Conservation (phyloP, 2,888 invertebrate species). For the Sesamia inferens region DNA sequence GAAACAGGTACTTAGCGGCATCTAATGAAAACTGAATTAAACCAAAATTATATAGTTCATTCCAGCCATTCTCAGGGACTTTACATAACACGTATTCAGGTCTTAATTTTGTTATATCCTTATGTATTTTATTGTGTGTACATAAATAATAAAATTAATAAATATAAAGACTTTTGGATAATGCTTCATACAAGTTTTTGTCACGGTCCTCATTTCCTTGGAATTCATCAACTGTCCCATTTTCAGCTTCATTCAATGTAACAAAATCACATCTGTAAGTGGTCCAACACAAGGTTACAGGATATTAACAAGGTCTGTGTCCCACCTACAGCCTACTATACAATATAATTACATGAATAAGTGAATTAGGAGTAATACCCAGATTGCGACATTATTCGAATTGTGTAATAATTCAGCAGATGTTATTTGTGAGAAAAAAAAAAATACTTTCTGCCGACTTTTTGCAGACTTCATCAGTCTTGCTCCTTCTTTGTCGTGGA, state of each 20-base stretch:
- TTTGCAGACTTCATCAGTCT: constrained; percentile 47
- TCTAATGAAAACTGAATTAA: constrained; percentile 26
- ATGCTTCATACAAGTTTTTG: constrained; percentile 7
- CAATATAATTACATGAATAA: constrained; percentile 50
- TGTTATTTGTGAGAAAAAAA: constrained; percentile 63
- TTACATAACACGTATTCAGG: neutral
- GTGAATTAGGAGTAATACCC: constrained; percentile 64
- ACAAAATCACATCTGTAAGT: constrained; percentile 46
- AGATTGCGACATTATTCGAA: constrained; percentile 57
- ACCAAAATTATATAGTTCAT: constrained; percentile 15
- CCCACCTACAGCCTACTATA: constrained; percentile 43
- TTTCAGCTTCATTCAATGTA: constrained; percentile 40
- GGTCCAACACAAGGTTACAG: constrained; percentile 62
- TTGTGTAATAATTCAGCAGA: constrained; percentile 70
- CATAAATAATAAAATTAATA: too few relatives aligned
- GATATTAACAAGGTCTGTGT: constrained; percentile 66
- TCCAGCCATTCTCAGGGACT: neutral
- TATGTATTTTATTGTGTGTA: too few relatives aligned
- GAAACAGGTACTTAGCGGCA: constrained; percentile 23
- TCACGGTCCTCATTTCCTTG: constrained; percentile 16
- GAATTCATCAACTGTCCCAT: constrained; percentile 14
- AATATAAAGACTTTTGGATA: neutral
- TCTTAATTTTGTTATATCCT: too few relatives aligned
- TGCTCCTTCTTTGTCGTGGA: constrained; percentile 43
- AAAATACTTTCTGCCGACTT: constrained; percentile 35